Evolutionary conservation across 2,113 vertebrate genomes (phyloP).

Genomic region (Colossoma macropomum): DNA sequence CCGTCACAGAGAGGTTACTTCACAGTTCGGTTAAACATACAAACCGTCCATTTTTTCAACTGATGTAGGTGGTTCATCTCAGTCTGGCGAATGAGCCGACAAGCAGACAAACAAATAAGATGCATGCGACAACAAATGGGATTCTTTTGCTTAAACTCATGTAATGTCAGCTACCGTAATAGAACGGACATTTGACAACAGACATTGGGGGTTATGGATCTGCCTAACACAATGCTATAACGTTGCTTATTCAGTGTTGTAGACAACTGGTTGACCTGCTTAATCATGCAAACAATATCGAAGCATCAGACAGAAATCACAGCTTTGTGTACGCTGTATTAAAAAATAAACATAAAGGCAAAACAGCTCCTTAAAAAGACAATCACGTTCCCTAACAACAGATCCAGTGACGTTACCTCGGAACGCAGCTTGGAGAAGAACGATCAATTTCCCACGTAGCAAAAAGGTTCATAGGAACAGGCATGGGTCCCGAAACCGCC

Average conservation of each 20-base stretch:
- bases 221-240: not conserved
- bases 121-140: not conserved
- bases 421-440: constrained; percentile 76
- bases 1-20: too few relatives aligned
- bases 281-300: not conserved
- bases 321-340: not conserved
- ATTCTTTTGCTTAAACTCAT: not conserved
- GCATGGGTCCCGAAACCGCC: constrained; percentile 56
- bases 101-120: not conserved
- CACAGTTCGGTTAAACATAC: not conserved
- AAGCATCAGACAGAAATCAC: not conserved
- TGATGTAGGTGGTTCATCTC: not conserved
- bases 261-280: not conserved
- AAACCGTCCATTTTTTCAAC: not conserved
- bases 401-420: constrained; percentile 64
- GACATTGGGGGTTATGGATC: not conserved
- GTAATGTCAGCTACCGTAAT: not conserved
- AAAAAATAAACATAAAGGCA: not conserved
- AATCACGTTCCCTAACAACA: not conserved
- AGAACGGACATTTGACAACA: not conserved
- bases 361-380: not conserved
- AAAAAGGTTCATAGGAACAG: constrained; percentile 78
- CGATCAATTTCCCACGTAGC: constrained; percentile 77
- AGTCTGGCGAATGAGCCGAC: not conserved
- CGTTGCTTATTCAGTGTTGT: not conserved